Conservation (phyloP, 64 coral and sea anemone species). For the Stylophora pistillata region DNA sequence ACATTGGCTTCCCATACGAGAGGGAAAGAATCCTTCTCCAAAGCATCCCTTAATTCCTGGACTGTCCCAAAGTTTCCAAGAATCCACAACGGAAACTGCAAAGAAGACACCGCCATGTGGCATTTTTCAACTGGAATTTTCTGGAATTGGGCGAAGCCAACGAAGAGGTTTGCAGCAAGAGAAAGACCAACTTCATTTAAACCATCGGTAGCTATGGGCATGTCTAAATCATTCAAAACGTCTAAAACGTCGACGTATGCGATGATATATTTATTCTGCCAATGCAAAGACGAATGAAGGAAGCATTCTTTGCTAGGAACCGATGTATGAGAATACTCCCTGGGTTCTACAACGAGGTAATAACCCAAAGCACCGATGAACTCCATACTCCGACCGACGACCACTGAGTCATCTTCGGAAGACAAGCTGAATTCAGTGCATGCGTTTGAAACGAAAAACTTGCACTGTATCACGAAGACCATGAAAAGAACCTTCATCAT, state of each 20-base stretch:
- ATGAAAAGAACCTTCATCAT: too few relatives aligned
- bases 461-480: too few relatives aligned
- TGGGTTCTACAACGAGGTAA: background rate
- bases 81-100: background rate
- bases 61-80: constrained; percentile 13
- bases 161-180: background rate
- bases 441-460: background rate
- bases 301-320: background rate
- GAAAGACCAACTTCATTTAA: background rate
- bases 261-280: background rate
- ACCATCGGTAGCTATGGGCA: background rate
- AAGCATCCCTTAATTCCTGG: background rate
- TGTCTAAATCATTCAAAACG: too few relatives aligned
- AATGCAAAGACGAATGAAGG: background rate
- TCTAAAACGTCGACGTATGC: background rate
- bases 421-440: background rate
- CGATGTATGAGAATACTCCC: background rate
- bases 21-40: background rate
- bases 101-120: background rate
- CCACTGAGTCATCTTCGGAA: background rate
- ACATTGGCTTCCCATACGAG: background rate
- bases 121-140: background rate
- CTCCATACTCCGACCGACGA: constrained; percentile 19
- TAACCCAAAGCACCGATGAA: background rate
- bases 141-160: background rate